Base-by-base conservation (phyloP, 2,113 vertebrate genomes). In the Nestor notabilis region DNA sequence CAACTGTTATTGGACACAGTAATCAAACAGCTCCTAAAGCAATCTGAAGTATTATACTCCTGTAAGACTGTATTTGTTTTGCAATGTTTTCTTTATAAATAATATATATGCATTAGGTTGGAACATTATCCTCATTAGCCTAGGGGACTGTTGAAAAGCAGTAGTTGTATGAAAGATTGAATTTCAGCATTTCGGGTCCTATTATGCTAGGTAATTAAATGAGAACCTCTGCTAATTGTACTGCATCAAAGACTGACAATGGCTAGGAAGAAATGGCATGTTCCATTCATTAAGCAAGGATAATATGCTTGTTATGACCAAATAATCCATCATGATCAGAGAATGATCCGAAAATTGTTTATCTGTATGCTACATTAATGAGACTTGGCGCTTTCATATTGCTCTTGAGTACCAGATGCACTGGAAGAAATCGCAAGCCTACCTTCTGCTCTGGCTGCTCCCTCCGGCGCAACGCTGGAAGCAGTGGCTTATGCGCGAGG, bases 151-250 rank as follows among this genome's bases (percentile, higher is more conserved):
- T 20, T 82, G 93, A 84, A 86, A 92, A 95, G 83, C 90, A 66
- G 90, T 31, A 56, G 81, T 68, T 91, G 33, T 41, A 77, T 17
- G 69, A 92, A 83, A 87, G 93, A 94, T 28, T 87, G 94, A 83
- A 66, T 96, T 96, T 85, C 90, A 90, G 89, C 70, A 35, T 95
- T 96, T 96, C 89, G 83, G 95, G 71, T 90, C 66, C 47, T 70
- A 44, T 94, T 94, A 80, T 35, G 79, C 29, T 6, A 70, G 71
- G 66, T 87, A 92, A 91, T 92, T 94, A 96, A 87, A 95, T 46
- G 92, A 92, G 87, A 89, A 74, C 66, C 76, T 60, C 87, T 80
- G 66, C 89, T 93, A 94, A 95, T 92, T 91, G 93, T 29, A 27
- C 53, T 0, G 75, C 77, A 61, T 85, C 77, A 74, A 74, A 87